Base-by-base conservation (phyloP, 2,888 invertebrate species). In the Eupithecia vulgata region DNA sequence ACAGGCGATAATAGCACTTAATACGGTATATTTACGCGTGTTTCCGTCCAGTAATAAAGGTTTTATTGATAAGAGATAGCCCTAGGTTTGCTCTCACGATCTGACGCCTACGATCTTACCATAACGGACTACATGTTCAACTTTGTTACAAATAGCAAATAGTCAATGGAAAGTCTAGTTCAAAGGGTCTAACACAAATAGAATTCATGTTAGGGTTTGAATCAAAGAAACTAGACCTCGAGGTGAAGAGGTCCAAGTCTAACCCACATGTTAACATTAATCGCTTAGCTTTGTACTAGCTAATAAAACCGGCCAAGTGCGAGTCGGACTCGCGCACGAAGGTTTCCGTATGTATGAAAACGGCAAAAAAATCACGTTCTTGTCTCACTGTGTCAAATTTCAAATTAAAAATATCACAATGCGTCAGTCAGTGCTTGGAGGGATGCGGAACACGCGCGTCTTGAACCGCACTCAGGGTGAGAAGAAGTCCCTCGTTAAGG, bases 21-120 rank as follows among this genome's bases (percentile, higher is more conserved):
- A 72, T 67, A 35, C 21, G 4, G 30, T 68, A 72, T 70, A 72
- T 72, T 70, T 71, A 74, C 68, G 74, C 72, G 64, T 72, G 68
- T 74, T 71, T 76, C 70, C 68, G 69, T 76, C 70, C 65, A 67
- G 68, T 61, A 68, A 70, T 75, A 65, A 67, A 75, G 68, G 73
- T 35, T 73, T 72, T 72, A 78, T 74, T 71, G 76, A 74, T 74
- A 75, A 70, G 48, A 59, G 71, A 75, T 76, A 73, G 74, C 76
- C 75, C 72, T 72, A 45, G 75, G 76, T 67, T 67, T 59, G 72
- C n/a, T 80, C 79, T 78, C 80, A 80, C 80, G 80, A 78, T 70
- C 74, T 70, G 72, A 78, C 76, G 79, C 79, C 79, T 78, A 80
- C 77, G 77, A 70, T 48, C 70, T 68, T 64, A 35, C 62, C 34